Conservation (phyloP, 1,140 invertebrate genomes). For the Drosophila kanapiae region DNA sequence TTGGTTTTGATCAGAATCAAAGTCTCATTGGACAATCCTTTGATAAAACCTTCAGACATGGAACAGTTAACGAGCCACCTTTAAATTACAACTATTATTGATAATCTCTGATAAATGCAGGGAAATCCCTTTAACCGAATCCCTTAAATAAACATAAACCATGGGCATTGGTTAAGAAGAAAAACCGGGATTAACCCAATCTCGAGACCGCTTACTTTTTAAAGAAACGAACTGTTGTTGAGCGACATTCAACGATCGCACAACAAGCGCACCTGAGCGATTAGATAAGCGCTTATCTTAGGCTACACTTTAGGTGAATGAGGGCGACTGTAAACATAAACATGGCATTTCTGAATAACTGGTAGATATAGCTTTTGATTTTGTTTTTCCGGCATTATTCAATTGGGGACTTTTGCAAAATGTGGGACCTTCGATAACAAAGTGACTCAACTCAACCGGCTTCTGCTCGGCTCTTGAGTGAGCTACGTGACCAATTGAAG, state of each 20-base stretch:
- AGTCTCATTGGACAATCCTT: no score
- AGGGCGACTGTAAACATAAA: conserved; percentile 35
- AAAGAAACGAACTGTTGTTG: conserved; percentile 5
- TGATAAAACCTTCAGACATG: no score
- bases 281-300: conserved; percentile 62
- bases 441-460: conserved; percentile 31
- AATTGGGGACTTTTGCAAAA: conserved; percentile 34
- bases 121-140: neutral
- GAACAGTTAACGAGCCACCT: no score
- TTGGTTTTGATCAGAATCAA: no score
- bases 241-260: conserved; percentile 54
- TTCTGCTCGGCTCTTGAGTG: conserved; percentile 1
- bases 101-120: neutral
- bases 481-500: conserved; percentile 71
- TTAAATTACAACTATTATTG: neutral
- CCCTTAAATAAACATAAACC: neutral
- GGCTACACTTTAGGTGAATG: conserved; percentile 21
- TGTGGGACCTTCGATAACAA: neutral
- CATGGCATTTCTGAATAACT: neutral
- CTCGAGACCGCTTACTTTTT: conserved; percentile 2
- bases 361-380: neutral
- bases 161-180: no score
- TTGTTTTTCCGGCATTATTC: conserved; percentile 9
- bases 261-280: conserved; percentile 49
- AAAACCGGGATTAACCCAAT: neutral